phyloP scores from a whole-genome alignment of 2,797 vertebrate genomes.

The Catharus ustulatus region DNA sequence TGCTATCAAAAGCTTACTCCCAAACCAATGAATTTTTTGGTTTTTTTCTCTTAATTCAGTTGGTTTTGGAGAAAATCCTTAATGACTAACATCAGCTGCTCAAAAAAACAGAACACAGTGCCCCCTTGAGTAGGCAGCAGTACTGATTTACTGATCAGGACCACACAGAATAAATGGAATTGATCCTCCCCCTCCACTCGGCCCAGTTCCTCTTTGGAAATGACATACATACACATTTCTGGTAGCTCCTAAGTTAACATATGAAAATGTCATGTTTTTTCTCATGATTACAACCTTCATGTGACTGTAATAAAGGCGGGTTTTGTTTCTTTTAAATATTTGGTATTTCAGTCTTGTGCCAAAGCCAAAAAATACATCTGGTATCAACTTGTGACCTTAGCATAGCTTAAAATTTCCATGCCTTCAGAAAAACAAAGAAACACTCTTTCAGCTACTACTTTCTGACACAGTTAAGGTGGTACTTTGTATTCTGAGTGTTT shows the following conservation, averaged over 20 bases:
- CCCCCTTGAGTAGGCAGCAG: neutral
- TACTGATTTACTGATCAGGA: neutral
- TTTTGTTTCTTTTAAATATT: neutral
- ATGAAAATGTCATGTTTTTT: neutral
- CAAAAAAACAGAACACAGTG: neutral
- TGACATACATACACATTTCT: neutral
- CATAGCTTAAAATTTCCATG: conserved; percentile 1
- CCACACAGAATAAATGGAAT: neutral
- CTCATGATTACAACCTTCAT: neutral
- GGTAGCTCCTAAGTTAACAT: neutral
- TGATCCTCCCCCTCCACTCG: neutral
- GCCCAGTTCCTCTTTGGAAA: neutral
- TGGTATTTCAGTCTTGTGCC: neutral
- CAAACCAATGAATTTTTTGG: neutral
- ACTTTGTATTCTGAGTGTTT: neutral
- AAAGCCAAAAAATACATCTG: conserved; percentile 28
- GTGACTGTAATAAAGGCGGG: neutral
- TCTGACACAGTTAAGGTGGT: neutral
- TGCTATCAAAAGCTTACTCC: neutral
- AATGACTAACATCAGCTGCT: neutral
- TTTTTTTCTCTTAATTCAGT: neutral
- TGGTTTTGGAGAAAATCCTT: neutral
- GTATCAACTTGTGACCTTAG: conserved; percentile 37
- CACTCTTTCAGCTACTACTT: neutral
- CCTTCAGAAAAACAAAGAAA: conserved; percentile 29